phyloP scores from a whole-genome alignment of 2,797 vertebrate species.

The Morus bassanus region DNA sequence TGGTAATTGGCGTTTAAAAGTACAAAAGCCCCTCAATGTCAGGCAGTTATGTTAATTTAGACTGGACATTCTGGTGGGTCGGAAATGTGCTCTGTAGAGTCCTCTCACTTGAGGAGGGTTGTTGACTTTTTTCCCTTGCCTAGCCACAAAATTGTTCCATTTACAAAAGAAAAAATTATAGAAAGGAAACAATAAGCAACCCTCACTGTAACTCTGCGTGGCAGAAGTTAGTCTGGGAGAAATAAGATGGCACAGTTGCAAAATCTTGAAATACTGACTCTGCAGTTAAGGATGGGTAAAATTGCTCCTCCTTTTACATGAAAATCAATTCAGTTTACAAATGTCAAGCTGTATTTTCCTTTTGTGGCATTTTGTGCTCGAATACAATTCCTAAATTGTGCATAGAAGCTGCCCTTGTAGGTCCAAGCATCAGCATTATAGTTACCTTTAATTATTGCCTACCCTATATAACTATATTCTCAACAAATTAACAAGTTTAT shows the following conservation, averaged over 20 bases:
- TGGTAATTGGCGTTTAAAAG: background rate
- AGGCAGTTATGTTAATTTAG: background rate
- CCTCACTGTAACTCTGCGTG: background rate
- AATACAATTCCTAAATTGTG: background rate
- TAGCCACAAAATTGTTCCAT: background rate
- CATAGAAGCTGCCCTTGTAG: background rate
- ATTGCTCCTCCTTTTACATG: background rate
- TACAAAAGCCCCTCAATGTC: background rate
- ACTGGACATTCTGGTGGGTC: background rate
- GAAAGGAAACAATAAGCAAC: background rate
- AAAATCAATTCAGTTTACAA: slow-evolving; percentile 25
- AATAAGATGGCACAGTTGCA: background rate
- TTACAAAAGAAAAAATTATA: background rate
- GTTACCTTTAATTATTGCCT: background rate
- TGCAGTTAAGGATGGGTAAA: background rate
- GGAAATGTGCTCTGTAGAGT: background rate
- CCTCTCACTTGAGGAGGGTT: background rate
- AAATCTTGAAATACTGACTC: background rate
- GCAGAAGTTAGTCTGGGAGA: background rate
- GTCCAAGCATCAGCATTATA: background rate
- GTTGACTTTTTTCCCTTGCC: background rate
- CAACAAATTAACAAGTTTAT: background rate
- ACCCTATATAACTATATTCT: background rate
- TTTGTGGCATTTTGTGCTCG: background rate
- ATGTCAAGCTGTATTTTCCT: background rate